These are phyloP conservation scores for Synergus umbraculus DNA, from an alignment of 2,888 invertebrate species.

Conservation along the genomic window DNA sequence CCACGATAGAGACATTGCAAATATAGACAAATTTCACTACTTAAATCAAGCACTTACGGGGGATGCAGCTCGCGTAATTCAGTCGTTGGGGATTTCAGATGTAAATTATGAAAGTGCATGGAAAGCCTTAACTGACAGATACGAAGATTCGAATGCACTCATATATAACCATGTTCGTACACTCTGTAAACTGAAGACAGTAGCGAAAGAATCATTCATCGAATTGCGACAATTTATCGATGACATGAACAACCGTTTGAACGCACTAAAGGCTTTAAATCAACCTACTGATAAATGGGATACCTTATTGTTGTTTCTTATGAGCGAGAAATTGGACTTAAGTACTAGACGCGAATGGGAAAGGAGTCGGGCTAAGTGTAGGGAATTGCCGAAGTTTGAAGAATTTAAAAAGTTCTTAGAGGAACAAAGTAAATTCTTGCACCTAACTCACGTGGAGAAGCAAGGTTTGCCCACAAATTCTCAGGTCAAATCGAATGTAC, in stretches of 20 bases:
- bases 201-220: background rate
- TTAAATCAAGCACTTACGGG: background rate
- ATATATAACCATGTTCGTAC: background rate
- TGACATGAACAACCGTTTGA: background rate
- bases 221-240: background rate
- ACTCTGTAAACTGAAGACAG: background rate
- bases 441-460: background rate
- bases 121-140: background rate
- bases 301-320: background rate
- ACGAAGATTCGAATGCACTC: background rate
- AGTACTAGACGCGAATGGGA: slow-evolving; percentile 2
- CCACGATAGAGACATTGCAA: background rate
- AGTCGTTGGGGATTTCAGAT: background rate
- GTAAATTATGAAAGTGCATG: background rate
- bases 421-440: background rate
- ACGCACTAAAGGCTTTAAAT: background rate
- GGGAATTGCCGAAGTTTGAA: background rate
- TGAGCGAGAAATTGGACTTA: background rate
- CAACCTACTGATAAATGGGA: background rate
- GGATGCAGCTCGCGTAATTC: background rate
- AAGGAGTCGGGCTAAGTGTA: background rate
- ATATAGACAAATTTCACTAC: background rate
- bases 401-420: background rate
- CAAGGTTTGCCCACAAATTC: background rate
- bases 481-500: background rate